phyloP scores from a whole-genome alignment of 2,797 vertebrate genomes.

The Poecilia gillii region DNA sequence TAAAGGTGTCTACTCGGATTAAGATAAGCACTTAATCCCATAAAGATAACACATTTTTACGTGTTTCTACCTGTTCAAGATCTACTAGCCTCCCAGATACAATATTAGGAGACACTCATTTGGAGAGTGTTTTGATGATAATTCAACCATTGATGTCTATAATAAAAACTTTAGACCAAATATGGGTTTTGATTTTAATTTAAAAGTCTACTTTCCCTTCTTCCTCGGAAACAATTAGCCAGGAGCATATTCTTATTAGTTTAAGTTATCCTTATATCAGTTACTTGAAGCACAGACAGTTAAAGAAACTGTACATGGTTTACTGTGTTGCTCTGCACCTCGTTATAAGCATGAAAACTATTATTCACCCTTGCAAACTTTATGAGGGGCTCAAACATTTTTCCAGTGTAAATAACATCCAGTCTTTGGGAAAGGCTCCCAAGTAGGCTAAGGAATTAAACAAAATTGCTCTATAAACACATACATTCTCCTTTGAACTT shows the following conservation, averaged over 20 bases:
- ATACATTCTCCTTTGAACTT: too few species aligned
- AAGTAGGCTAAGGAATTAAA: neutral
- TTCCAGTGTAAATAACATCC: neutral
- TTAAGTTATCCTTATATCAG: neutral
- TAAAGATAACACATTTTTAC: neutral
- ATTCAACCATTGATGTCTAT: neutral
- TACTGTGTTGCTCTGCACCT: neutral
- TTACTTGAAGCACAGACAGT: neutral
- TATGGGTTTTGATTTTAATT: neutral
- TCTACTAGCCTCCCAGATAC: neutral
- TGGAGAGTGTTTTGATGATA: neutral
- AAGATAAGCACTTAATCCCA: neutral
- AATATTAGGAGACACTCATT: neutral
- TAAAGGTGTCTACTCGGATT: neutral
- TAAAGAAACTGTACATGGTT: neutral
- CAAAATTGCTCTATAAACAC: neutral
- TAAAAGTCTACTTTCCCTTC: neutral
- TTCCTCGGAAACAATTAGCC: neutral
- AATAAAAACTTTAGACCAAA: neutral
- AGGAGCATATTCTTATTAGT: neutral
- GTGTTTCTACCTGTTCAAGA: neutral
- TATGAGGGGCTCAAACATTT: neutral
- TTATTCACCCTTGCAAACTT: neutral
- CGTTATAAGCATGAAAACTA: neutral
- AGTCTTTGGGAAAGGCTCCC: neutral